Conservation (phyloP, 2,113 vertebrate genomes). For the Tetrax tetrax region DNA sequence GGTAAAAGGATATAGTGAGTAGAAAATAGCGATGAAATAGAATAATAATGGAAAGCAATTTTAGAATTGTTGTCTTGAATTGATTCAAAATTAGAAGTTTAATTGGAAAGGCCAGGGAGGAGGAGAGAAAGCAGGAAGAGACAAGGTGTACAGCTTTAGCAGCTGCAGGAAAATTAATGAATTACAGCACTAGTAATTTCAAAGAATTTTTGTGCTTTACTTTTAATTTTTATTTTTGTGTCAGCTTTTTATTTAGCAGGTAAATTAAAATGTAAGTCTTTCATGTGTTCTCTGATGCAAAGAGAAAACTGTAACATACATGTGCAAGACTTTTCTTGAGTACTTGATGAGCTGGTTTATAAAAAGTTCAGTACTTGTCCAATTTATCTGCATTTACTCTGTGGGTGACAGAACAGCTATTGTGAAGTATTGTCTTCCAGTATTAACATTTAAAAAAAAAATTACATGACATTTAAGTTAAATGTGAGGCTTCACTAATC, state of each 20-base stretch:
- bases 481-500: constrained; percentile 47
- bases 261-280: background rate
- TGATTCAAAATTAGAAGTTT: background rate
- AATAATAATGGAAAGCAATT: background rate
- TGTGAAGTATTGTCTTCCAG: constrained; percentile 9
- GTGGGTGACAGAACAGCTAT: constrained; percentile 4
- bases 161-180: background rate
- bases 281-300: background rate
- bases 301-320: background rate
- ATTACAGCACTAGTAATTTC: background rate
- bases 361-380: background rate
- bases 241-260: background rate
- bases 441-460: constrained; percentile 13
- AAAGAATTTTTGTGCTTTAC: background rate
- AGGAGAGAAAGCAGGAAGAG: background rate
- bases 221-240: background rate
- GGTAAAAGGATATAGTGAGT: background rate
- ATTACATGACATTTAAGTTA: constrained; percentile 56
- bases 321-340: background rate
- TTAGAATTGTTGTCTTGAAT: background rate
- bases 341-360: background rate
- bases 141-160: background rate
- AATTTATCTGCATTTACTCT: background rate
- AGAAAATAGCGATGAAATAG: background rate
- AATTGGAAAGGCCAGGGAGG: background rate